These are phyloP conservation scores for Ostrea edulis DNA, from an alignment of 1,140 invertebrate genomes.

Conservation along the genomic window DNA sequence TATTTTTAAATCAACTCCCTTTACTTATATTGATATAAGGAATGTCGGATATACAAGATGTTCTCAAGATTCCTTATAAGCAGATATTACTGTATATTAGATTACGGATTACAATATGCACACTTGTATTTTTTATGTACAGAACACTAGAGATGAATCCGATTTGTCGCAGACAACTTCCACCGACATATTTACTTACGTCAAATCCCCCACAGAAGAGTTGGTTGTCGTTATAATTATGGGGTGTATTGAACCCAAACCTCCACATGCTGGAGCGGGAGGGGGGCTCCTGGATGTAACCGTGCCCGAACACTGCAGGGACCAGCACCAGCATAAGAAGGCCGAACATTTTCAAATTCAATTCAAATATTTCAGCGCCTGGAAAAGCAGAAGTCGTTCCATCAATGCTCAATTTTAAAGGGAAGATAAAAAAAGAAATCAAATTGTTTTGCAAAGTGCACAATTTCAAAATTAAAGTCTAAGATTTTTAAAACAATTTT, in stretches of 20 bases:
- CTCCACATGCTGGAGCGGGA: conserved; percentile 96
- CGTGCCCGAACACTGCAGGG: conserved; percentile 83
- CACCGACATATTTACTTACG: conserved; percentile 56
- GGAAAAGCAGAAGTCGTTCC: not conserved
- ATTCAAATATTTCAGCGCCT: not conserved
- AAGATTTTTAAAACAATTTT: not conserved
- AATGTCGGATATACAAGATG: too few relatives aligned
- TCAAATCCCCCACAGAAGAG: conserved; percentile 89
- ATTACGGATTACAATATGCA: too few relatives aligned
- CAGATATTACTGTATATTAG: too few relatives aligned
- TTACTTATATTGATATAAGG: too few relatives aligned
- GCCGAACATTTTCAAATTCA: not conserved
- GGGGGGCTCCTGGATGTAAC: conserved; percentile 92
- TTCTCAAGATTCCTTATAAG: too few relatives aligned
- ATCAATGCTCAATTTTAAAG: not conserved
- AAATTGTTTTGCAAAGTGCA: not conserved
- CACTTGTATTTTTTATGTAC: not conserved
- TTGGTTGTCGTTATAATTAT: conserved; percentile 96
- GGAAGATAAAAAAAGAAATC: not conserved
- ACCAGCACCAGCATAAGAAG: conserved; percentile 7
- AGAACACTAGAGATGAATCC: too few relatives aligned
- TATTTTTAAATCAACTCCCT: too few relatives aligned
- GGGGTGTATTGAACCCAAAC: conserved; percentile 92
- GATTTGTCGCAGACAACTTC: not conserved
- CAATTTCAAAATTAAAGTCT: not conserved